Evolutionary conservation across 2,797 vertebrate genomes (phyloP).

Genomic region (Anolis apletophallus): DNA sequence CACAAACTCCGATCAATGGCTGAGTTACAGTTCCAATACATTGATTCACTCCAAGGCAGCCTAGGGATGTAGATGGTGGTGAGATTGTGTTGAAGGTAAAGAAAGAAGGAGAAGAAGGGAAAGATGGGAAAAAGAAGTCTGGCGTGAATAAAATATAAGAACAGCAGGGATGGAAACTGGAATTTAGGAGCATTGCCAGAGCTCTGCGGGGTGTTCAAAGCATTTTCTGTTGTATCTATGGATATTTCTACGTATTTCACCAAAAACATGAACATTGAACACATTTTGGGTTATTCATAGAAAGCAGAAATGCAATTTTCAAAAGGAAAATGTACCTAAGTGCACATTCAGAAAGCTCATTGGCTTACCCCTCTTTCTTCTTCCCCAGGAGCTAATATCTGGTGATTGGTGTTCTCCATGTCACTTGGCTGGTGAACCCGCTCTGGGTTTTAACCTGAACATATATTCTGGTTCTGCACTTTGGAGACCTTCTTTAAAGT

Average conservation of each 20-base stretch:
- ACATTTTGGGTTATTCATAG: too few relatives aligned
- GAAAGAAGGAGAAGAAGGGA: not conserved
- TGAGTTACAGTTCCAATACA: conserved; percentile 56
- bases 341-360: not conserved
- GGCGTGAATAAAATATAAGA: not conserved
- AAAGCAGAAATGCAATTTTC: not conserved
- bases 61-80: not conserved
- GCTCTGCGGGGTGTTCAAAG: not conserved
- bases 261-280: not conserved
- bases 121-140: not conserved
- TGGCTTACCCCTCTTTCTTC: not conserved
- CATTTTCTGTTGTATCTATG: not conserved
- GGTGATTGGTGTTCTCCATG: too few relatives aligned
- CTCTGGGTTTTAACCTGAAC: too few relatives aligned
- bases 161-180: not conserved
- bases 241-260: not conserved
- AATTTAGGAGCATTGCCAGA: not conserved
- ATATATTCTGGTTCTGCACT: too few relatives aligned
- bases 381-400: too few relatives aligned
- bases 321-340: not conserved
- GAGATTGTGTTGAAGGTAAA: not conserved
- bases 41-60: conserved; percentile 38
- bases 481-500: too few relatives aligned
- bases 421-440: too few relatives aligned
- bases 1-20: conserved; percentile 58